Evolutionary conservation across 2,113 vertebrate species (phyloP), one percentile per base, ranked within the genome.

Genomic region (Pelvicachromis taeniatus): DNA sequence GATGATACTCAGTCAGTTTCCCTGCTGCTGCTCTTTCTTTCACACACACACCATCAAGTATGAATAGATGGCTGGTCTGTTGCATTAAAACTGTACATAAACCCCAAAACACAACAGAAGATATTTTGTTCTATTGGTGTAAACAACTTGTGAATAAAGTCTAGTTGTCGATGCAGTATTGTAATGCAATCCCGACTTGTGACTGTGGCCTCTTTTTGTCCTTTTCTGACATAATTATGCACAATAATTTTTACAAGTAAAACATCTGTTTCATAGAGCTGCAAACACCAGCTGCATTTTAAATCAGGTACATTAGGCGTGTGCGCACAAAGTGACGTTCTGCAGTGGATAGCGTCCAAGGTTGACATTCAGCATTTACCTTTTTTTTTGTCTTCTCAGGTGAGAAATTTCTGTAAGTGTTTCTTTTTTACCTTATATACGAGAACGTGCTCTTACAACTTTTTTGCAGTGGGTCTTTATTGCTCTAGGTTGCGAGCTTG

Each of bases 111-210:
- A 50, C 48, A 9, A 89, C 93, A 95, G 94, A 94, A 86, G 83
- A 89, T 96, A 95, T 96, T 97, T 97, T 96, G 96, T 96, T 96
- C 95, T 97, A 95, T 96, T 89, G 95, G 94, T 96, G 95, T 95
- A 95, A 95, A 95, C 78, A 83, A 61, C 10, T 94, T 96, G 95
- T 95, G 95, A 97, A 97, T 97, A 97, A 97, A 97, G 96, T 96
- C 88, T 90, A 78, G 56, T 91, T 92, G 95, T 97, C 81, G 92
- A 95, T 96, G 95, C 91, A 95, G 92, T 95, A 92, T 55, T 89
- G 93, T 95, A 87, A 91, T 85, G 94, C 91, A 95, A 91, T 80
- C 77, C 58, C 12, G 77, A 80, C 23, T 85, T 14, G 33, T 77
- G 54, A 13, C 14, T 59, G 29, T 75, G 23, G 40, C 48, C 40